Evolutionary conservation across 2,888 invertebrate genomes (phyloP).

Genomic region (Acholoe squamosa): DNA sequence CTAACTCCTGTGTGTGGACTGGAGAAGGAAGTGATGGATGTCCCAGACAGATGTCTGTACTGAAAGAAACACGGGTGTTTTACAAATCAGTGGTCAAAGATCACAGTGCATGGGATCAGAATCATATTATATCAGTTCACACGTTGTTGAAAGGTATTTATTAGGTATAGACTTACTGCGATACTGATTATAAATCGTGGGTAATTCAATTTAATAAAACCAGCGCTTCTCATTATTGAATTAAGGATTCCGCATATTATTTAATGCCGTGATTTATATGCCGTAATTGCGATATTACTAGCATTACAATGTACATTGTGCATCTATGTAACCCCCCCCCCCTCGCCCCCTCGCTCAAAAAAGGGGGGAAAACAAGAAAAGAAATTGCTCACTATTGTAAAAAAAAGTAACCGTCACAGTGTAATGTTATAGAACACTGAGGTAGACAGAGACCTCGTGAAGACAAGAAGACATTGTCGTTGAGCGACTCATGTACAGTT

Average conservation of each 20-base stretch:
- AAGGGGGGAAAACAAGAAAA: too few species aligned
- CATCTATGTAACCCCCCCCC: too few species aligned
- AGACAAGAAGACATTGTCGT: too few species aligned
- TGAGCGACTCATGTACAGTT: background rate
- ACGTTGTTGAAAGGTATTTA: background rate
- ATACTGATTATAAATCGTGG: background rate
- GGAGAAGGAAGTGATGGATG: background rate
- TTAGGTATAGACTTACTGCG: background rate
- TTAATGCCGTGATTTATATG: too few species aligned
- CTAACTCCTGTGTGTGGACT: background rate
- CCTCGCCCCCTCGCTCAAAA: too few species aligned
- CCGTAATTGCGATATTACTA: too few species aligned
- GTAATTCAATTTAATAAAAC: background rate
- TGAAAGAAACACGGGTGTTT: background rate
- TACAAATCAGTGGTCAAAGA: background rate
- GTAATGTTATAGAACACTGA: too few species aligned
- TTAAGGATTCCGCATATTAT: background rate
- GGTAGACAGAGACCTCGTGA: too few species aligned
- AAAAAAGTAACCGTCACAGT: too few species aligned
- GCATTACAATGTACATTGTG: too few species aligned
- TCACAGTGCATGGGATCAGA: background rate
- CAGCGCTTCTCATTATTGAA: background rate
- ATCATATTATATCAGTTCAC: background rate
- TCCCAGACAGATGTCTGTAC: background rate
- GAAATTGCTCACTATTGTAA: too few species aligned